Evolutionary conservation across 1,140 invertebrate genomes (phyloP).

Genomic region (Trachymyrmex septentrionalis): DNA sequence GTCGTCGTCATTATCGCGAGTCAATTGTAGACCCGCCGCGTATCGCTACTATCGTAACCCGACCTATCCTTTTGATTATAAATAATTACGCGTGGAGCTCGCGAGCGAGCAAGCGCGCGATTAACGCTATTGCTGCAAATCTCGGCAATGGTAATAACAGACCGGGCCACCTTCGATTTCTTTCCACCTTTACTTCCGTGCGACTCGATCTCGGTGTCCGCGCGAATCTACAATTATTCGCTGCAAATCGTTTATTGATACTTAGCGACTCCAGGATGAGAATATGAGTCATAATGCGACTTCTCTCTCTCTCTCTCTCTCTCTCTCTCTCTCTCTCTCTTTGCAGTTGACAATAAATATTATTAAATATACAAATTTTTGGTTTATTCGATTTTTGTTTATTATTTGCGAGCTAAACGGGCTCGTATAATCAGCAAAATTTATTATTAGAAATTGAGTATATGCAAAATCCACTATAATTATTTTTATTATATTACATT

Average conservation of each 20-base stretch:
- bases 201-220: constrained; percentile 10
- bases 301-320: not conserved
- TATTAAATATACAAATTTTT: too few relatives aligned
- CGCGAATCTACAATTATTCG: constrained; percentile 44
- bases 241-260: constrained; percentile 32
- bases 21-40: constrained; percentile 61
- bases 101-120: constrained; percentile 25
- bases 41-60: constrained; percentile 65
- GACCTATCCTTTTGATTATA: constrained; percentile 64
- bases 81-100: constrained; percentile 62
- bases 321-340: too few relatives aligned
- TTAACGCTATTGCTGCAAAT: constrained; percentile 33
- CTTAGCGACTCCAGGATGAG: not conserved
- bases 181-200: constrained; percentile 33
- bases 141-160: constrained; percentile 53
- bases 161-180: not conserved
- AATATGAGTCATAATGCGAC: not conserved
- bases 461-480: not conserved
- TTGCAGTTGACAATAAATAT: too few relatives aligned
- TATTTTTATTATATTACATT: not conserved
- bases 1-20: constrained; percentile 71
- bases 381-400: too few relatives aligned
- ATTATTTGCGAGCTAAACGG: not conserved
- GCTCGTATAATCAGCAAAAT: not conserved
- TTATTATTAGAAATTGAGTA: not conserved